Percentiles rank a stretch among this genome's conserved stretches.
phyloP scores from a whole-genome alignment of 2,113 vertebrate species.

The Urocynchramus pylzowi region DNA sequence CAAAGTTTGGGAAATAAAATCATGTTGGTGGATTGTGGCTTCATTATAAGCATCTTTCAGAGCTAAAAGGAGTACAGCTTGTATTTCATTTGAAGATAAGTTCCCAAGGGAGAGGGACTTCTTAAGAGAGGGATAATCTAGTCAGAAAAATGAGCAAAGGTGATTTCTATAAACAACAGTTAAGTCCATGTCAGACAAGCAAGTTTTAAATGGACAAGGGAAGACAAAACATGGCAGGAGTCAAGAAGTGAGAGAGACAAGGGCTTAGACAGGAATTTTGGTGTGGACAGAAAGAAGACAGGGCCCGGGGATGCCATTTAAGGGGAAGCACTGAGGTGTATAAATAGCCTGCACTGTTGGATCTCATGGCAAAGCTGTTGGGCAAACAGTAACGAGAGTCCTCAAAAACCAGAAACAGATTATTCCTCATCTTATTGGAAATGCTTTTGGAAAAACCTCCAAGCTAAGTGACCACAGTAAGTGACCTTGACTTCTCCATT shows the following conservation, averaged over 20 bases:
- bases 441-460: neutral
- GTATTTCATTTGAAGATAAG: neutral
- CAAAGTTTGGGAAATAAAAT: neutral
- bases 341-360: neutral
- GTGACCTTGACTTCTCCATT: neutral
- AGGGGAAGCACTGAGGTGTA: constrained; percentile 13
- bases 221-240: neutral
- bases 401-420: neutral
- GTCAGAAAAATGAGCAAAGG: neutral
- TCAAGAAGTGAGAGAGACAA: constrained; percentile 4
- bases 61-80: neutral
- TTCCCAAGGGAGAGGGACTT: neutral
- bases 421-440: neutral
- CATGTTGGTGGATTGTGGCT: neutral
- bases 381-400: neutral
- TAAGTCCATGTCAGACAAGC: neutral
- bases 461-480: neutral
- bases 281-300: neutral
- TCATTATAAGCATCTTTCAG: neutral
- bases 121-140: neutral
- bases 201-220: neutral
- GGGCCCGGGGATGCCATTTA: neutral
- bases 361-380: neutral
- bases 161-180: neutral
- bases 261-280: neutral